Percentiles rank a stretch among this genome's conserved stretches.
Conservation (phyloP, 1,140 invertebrate genomes). For the Mya arenaria region DNA sequence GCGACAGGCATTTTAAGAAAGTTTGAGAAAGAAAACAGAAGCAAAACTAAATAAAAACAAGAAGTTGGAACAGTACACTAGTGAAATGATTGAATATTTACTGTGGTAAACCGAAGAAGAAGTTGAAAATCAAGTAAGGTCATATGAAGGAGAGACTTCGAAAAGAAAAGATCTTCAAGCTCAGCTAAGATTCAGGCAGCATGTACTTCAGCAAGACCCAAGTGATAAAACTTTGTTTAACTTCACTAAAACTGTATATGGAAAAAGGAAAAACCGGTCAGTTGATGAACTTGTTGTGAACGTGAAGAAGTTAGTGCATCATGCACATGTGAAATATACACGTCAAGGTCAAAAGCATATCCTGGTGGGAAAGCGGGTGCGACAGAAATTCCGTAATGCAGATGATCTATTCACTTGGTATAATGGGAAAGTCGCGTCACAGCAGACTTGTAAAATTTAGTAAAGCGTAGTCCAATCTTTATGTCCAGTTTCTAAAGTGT, state of each 20-base stretch:
- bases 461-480: too few relatives aligned
- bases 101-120: not conserved
- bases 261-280: not conserved
- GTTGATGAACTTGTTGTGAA: not conserved
- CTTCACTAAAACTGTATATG: not conserved
- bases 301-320: not conserved
- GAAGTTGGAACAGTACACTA: not conserved
- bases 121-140: not conserved
- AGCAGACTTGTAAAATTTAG: too few relatives aligned
- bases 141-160: not conserved
- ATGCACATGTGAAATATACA: not conserved
- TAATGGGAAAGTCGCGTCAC: not conserved
- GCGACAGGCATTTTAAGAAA: slow-evolving; percentile 4
- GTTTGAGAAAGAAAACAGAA: slow-evolving; percentile 3
- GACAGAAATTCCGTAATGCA: not conserved
- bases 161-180: not conserved
- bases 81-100: not conserved
- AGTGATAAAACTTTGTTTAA: not conserved
- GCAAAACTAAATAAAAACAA: slow-evolving; percentile 17
- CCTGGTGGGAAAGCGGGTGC: not conserved
- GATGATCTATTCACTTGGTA: not conserved
- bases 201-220: not conserved
- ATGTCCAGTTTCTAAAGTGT: too few relatives aligned
- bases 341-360: not conserved
- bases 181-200: not conserved